Percentiles rank a stretch among this genome's conserved stretches.
Evolutionary conservation across 2,888 invertebrate species (phyloP).

Genomic region (Diplolepis rosae): DNA sequence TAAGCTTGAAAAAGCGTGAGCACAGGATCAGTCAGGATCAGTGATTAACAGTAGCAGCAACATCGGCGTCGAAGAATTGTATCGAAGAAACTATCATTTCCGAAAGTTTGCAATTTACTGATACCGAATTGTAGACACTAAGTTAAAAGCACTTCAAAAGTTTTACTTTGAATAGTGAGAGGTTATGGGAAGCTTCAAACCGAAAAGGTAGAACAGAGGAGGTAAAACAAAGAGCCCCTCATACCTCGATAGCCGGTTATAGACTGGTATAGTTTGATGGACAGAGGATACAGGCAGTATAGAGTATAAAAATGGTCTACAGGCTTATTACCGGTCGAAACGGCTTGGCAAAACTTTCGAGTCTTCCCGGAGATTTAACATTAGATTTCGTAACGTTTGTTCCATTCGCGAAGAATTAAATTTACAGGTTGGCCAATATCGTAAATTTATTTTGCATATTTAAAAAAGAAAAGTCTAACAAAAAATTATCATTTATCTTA

Average conservation of each 20-base stretch:
- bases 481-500: neutral
- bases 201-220: neutral
- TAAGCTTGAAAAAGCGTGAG: neutral
- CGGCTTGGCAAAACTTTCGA: constrained; percentile 1
- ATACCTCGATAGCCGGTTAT: neutral
- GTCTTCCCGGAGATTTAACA: no score
- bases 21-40: neutral
- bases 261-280: neutral
- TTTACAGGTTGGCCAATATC: neutral
- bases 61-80: neutral
- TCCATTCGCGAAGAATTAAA: neutral
- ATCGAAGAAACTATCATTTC: neutral
- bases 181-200: neutral
- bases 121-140: no score
- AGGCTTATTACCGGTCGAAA: neutral
- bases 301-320: neutral
- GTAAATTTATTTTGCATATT: neutral
- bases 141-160: neutral
- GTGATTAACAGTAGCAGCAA: neutral
- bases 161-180: neutral
- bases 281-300: neutral
- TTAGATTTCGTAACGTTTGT: no score
- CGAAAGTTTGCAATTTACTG: neutral
- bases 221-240: no score
- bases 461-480: neutral